Conservation (phyloP, 2,888 invertebrate genomes). For the Empis livida region DNA sequence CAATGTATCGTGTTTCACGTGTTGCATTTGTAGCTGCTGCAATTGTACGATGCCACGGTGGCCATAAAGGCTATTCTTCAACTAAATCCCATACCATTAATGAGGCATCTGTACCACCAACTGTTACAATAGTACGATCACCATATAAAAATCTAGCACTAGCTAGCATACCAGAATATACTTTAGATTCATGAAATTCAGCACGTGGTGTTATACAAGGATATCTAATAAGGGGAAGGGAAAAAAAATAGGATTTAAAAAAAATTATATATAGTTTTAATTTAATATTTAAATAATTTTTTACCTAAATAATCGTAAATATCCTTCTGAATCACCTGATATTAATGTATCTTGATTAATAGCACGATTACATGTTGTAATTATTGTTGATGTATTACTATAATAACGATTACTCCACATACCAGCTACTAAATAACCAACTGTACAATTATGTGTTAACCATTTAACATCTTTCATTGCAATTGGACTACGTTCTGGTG, state of each 20-base stretch:
- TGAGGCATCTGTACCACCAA: constrained; percentile 78
- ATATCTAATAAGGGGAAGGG: too few relatives aligned
- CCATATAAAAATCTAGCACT: constrained; percentile 73
- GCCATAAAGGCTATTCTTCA: constrained; percentile 38
- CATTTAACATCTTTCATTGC: constrained; percentile 87
- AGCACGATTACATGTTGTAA: constrained; percentile 69
- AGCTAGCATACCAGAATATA: constrained; percentile 71
- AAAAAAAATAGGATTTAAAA: too few relatives aligned
- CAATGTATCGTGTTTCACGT: constrained; percentile 25
- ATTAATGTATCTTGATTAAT: constrained; percentile 72
- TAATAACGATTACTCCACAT: constrained; percentile 87
- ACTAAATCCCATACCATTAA: constrained; percentile 85
- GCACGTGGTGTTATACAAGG: constrained; percentile 77
- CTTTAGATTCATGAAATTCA: constrained; percentile 78
- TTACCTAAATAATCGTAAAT: constrained; percentile 69
- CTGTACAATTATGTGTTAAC: constrained; percentile 75
- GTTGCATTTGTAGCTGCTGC: constrained; percentile 18
- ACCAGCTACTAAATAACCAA: constrained; percentile 77
- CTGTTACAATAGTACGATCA: constrained; percentile 70
- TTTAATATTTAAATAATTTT: background rate
- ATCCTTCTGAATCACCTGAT: constrained; percentile 82
- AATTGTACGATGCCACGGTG: constrained; percentile 28
- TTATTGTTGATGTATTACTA: constrained; percentile 68
- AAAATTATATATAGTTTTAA: background rate
- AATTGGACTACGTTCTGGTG: constrained; percentile 75